Base-by-base conservation (phyloP, 2,113 vertebrate genomes). In the Girardinichthys multiradiatus region DNA sequence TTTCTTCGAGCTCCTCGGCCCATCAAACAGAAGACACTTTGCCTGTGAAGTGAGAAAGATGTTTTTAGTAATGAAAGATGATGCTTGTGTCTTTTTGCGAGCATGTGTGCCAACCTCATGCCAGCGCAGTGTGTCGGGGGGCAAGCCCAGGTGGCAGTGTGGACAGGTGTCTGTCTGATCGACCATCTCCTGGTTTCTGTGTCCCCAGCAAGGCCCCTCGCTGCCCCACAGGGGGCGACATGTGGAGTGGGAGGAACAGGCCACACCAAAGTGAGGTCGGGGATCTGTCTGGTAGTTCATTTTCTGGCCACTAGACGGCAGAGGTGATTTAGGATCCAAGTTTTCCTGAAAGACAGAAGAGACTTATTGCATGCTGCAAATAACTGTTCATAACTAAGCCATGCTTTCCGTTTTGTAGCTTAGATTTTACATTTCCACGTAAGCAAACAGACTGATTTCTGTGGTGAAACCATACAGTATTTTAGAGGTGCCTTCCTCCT, bases 211-310 rank as follows among this genome's bases (percentile, higher is more conserved):
- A 27, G 87, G 92, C 24, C 92, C 91, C 67, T 93, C 88, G 6
- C 83, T 91, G 85, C 91, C 93, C 94, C 94, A 95, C 68, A 94
- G 90, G 0, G 94, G 92, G 62, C 86, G 89, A 65, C 92, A 86
- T 1, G 92, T 86, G 10, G 94, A 94, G 72, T 84, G 94, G 42
- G 93, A 92, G 57, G 94, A 95, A 70, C 83, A 91, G 7, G 94
- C 89, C 0, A 95, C 91, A 1, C 94, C 94, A 80, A 95, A 95
- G 80, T 95, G 94, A 73, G 94, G 93, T 15, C 94, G 82, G 58
- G 94, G 94, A 80, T 95, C 94, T 54, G 87, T 91, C 90, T 94
- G 93, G 86, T 93, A 94, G 84, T 35, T 90, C 37, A 93, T 62
- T 73, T 80, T 91, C 35, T 86, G 82, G 17, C 84, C 93, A 79